phyloP scores from a whole-genome alignment of 2,888 invertebrate genomes.

The Mesorhabditis belari region DNA sequence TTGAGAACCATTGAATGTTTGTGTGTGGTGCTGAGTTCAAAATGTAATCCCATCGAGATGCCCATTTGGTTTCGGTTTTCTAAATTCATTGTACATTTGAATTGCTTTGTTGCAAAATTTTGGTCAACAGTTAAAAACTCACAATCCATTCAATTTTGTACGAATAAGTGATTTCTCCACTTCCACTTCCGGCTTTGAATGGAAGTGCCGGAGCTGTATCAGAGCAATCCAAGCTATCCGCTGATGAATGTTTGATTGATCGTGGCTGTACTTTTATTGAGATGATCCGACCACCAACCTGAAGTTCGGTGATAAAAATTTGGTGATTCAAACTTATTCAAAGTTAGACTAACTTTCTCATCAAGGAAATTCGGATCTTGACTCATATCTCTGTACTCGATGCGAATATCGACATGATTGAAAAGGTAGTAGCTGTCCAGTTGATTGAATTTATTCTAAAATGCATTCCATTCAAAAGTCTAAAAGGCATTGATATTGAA shows the following conservation, averaged over 20 bases:
- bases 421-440: constrained; percentile 80
- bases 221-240: constrained; percentile 47
- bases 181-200: constrained; percentile 61
- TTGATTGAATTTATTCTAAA: constrained; percentile 48
- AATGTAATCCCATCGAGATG: constrained; percentile 98
- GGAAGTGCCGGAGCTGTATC: constrained; percentile 65
- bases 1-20: constrained; percentile 65
- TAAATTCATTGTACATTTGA: constrained; percentile 18
- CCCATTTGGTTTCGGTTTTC: constrained; percentile 73
- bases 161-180: constrained; percentile 69
- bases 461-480: background rate
- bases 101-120: background rate
- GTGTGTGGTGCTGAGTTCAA: constrained; percentile 95
- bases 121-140: constrained; percentile 29
- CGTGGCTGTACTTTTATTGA: constrained; percentile 59
- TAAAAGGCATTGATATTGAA: background rate
- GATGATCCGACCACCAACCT: constrained; percentile 77
- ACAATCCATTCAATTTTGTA: constrained; percentile 76
- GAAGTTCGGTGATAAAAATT: constrained; percentile 43
- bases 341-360: constrained; percentile 60
- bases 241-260: constrained; percentile 52
- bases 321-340: constrained; percentile 61
- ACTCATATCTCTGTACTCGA: constrained; percentile 77
- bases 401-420: constrained; percentile 88
- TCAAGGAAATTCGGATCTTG: constrained; percentile 67